Evolutionary conservation across 2,113 vertebrate genomes (phyloP), one percentile per base, ranked within the genome.

Genomic region (Ochotona princeps): DNA sequence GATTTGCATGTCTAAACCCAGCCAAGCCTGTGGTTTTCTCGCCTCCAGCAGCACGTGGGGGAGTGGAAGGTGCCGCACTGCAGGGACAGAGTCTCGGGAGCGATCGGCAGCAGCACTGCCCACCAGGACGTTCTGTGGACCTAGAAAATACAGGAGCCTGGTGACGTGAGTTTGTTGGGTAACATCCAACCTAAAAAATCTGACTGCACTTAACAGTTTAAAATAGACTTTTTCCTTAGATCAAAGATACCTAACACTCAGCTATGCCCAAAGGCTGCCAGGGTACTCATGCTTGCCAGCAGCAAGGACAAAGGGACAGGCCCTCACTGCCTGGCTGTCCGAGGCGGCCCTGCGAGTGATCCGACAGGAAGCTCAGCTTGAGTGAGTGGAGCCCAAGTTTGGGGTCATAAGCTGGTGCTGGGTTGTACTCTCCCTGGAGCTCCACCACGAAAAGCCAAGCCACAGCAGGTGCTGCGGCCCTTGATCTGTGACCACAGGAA

Each of bases 201-300:
- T 70, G 69, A 82, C 94, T 76, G 79, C 70, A n/a, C 83, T 82
- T 66, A 80, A 44, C 6, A 51, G 86, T 83, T 93, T 87, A 93
- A 97, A 96, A 95, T 66, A 94, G 94, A 94, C 82, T 51, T 90
- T 89, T 87, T 67, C 93, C 89, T 94, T 73, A 60, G 65, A 90
- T 93, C 85, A 90, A 81, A 92, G 82, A 25, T 65, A 81, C 69
- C 85, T 73, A 60, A 44, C 38, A 49, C 15, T 28, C 63, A 83
- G 85, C 78, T 51, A 75, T 65, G 78, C 60, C 87, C 87, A 82
- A 18, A 93, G 94, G 79, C 28, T 94, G 93, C 93, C 95, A 92
- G 89, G 30, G 69, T 54, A 30, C 44, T 17, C 65, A 61, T n/a
- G 82, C 70, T 51, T 74, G 93, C 82, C 95, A 88, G 67, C 35